These are phyloP conservation scores for Drosophila silvestris DNA, from an alignment of 2,888 invertebrate species.

Conservation along the genomic window DNA sequence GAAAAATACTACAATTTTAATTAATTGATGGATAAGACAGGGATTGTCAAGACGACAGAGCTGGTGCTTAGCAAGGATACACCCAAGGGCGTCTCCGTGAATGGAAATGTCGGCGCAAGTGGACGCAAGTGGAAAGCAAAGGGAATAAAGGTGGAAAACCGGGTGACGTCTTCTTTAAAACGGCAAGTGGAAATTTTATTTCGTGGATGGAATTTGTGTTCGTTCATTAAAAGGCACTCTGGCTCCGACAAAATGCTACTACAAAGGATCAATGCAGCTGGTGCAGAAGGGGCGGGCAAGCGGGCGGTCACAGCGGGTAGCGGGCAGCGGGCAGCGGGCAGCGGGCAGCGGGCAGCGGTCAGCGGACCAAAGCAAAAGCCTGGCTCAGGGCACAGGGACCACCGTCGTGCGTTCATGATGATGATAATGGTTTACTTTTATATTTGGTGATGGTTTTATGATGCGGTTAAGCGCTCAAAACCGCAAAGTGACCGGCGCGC, in stretches of 20 bases:
- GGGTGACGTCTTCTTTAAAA: slow-evolving; percentile 11
- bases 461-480: slow-evolving; percentile 80
- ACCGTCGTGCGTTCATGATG: slow-evolving; percentile 71
- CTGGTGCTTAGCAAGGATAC: slow-evolving; percentile 4
- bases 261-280: slow-evolving; percentile 62
- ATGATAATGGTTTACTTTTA: slow-evolving; percentile 79
- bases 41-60: slow-evolving; percentile 2
- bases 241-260: slow-evolving; percentile 17
- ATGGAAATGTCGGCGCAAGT: slow-evolving; percentile 24
- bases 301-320: slow-evolving; percentile 30
- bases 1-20: slow-evolving; percentile 2
- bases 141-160: slow-evolving; percentile 27
- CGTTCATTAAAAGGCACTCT: slow-evolving; percentile 58
- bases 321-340: slow-evolving; percentile 24
- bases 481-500: slow-evolving; percentile 75
- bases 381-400: slow-evolving; percentile 39
- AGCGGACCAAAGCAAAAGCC: slow-evolving; percentile 19
- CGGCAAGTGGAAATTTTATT: slow-evolving; percentile 47
- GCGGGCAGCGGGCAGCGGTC: not conserved
- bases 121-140: slow-evolving; percentile 9
- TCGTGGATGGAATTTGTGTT: slow-evolving; percentile 29
- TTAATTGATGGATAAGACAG: slow-evolving; percentile 14
- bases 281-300: slow-evolving; percentile 18
- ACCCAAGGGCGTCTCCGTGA: slow-evolving; percentile 13
- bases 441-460: slow-evolving; percentile 79